Evolutionary conservation across 2,888 invertebrate genomes (phyloP), one percentile per base, ranked within the genome.

Genomic region (Peribatodes rhomboidaria): DNA sequence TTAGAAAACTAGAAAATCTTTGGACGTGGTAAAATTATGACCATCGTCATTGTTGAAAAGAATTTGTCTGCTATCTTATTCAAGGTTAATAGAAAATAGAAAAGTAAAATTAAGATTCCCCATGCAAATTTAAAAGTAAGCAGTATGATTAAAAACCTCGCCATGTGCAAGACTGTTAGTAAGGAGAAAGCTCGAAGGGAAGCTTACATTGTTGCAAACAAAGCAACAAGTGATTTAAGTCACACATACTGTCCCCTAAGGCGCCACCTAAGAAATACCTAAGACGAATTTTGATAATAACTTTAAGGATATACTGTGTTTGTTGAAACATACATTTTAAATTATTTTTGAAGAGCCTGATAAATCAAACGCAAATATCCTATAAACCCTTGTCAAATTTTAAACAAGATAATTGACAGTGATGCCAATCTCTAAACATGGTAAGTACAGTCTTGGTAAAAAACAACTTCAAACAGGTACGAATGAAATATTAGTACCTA

Each of bases 161-260:
- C 4, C 52, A 22, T 39, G 39, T 39, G 22, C 39, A 14, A n/a
- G 52, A 53, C 52, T 39, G 37, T 53, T 50, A 47, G n/a, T 27
- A 31, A 27, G 27, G 52, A 53, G 52, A 53, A 53, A 53, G n/a
- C 37, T 39, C n/a, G 11, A 50, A 22, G n/a, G 50, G 16, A 50
- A 35, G 35, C 10, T n/a, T 53, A 53, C 39, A 53, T 53, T 53
- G 52, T 53, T 53, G 42, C 44, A 44, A 44, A 42, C 54, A 55
- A 55, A 42, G 11, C 7, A 39, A n/a, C 33, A 35, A 35, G 37
- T 37, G n/a, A 37, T 37, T n/a, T 37, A 37, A 37, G n/a, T 37
- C 4, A 37, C 37, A 37, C 37, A n/a, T 37, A 37, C n/a, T 37
- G n/a, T 35, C 11, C 10, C 4, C 13, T 13, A n/a, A n/a, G n/a